Base-by-base conservation (phyloP, 1,140 invertebrate species). In the Musca vetustissima region DNA sequence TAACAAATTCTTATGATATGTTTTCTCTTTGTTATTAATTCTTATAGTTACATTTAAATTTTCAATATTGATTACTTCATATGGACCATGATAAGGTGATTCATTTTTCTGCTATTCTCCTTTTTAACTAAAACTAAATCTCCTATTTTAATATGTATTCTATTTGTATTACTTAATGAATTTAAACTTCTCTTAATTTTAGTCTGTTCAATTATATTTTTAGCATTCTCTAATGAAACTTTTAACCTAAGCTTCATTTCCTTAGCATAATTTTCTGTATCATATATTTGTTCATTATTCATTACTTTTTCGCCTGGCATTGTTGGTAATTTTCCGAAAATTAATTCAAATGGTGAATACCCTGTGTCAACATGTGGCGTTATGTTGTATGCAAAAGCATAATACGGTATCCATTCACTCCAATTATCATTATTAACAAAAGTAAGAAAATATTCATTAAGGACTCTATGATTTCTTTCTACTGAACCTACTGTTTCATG, bases 401-500 rank as follows among this genome's bases (percentile, higher is more conserved):
- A 66, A 28, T 66, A 66, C 2, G 65, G 19, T 28, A 66, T 47
- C n/a, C 28, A 22, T n/a, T 25, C 24, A 17, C 7, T 28, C n/a
- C 49, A 67, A 47, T 67, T 36, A 47, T 53, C 66, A 14, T 53
- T n/a, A 21, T 67, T 50, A 14, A 43, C 28, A 25, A 67, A 53
- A 36, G 1, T n/a, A 4, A 50, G 14, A 15, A 71, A 47, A 64
- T 71, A 71, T 65, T 71, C 70, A 55, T 71, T 71, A n/a, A 71
- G 17, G 14, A 64, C 66, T 43, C 66, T 43, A 50, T 69, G 67
- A 50, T 64, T 71, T 64, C 66, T 57, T 69, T 71, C 69, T 36
- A 47, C 25, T 15, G 49, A 24, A 55, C 57, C 70, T 32, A 69
- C 21, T 4, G 69, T 71, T 50, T 71, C 50, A n/a, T 48, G 53